These are phyloP conservation scores for Latheticus oryzae DNA, from an alignment of 2,888 invertebrate species.

Conservation along the genomic window DNA sequence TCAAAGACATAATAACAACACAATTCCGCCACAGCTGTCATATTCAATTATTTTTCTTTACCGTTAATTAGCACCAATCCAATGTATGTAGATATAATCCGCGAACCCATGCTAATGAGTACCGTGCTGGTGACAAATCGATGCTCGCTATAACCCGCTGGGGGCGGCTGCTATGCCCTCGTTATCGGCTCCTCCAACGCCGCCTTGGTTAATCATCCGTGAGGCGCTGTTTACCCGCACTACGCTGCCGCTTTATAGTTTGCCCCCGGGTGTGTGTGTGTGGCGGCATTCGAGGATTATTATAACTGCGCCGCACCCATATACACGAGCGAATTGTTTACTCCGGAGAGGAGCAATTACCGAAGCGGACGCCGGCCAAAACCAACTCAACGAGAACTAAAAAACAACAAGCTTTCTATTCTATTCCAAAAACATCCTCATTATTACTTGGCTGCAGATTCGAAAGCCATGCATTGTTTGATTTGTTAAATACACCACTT, in stretches of 20 bases:
- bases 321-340: conserved; percentile 32
- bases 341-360: conserved; percentile 32
- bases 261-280: conserved; percentile 37
- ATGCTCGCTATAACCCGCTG: conserved; percentile 51
- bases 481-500: no score
- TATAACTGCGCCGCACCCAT: conserved; percentile 38
- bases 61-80: conserved; percentile 1
- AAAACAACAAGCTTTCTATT: no score
- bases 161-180: conserved; percentile 51
- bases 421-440: no score
- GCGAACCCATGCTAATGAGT: conserved; percentile 38
- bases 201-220: conserved; percentile 56
- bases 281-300: conserved; percentile 40
- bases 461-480: no score
- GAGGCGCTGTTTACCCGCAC: conserved; percentile 48
- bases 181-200: conserved; percentile 58
- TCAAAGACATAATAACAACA: not conserved
- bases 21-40: no score
- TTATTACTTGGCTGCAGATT: no score
- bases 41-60: no score
- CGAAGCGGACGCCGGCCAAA: conserved; percentile 19
- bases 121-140: conserved; percentile 54
- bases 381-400: no score
- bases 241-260: conserved; percentile 40
- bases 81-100: conserved; percentile 1